phyloP scores from a whole-genome alignment of 2,113 vertebrate species.

The Dromaius novaehollandiae region DNA sequence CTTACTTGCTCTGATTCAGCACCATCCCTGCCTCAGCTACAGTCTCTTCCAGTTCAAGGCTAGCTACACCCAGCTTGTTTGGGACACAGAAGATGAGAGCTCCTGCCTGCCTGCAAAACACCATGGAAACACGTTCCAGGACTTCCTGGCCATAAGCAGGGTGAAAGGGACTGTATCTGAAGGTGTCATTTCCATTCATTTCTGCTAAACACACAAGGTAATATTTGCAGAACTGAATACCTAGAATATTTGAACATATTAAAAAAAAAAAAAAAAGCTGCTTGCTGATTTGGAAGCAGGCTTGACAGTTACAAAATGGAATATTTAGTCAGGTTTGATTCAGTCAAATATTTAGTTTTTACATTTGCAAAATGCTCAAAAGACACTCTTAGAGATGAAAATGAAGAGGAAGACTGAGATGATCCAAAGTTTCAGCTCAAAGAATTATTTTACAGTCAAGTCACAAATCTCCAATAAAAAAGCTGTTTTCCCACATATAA shows the following conservation, averaged over 20 bases:
- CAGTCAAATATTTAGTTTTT: not conserved
- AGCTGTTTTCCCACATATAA: not conserved
- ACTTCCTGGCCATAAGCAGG: not conserved
- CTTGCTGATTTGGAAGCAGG: not conserved
- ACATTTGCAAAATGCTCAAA: not conserved
- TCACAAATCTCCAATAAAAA: not conserved
- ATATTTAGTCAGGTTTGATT: not conserved
- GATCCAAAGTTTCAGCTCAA: not conserved
- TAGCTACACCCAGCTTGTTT: not conserved
- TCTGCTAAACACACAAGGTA: not conserved
- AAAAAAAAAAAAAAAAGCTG: not conserved
- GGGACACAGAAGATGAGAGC: fast-evolving
- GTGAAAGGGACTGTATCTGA: not conserved
- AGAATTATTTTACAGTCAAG: not conserved
- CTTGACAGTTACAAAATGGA: not conserved
- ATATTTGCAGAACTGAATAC: not conserved
- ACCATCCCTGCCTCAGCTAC: not conserved
- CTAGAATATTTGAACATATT: not conserved
- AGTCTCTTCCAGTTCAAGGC: not conserved
- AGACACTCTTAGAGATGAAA: not conserved
- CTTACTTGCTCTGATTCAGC: not conserved
- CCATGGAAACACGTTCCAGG: fast-evolving
- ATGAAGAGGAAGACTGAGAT: not conserved
- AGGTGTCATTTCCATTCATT: not conserved
- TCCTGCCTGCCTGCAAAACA: not conserved